Base-by-base conservation (phyloP, 1,140 invertebrate species). In the Bombus difficillimus region DNA sequence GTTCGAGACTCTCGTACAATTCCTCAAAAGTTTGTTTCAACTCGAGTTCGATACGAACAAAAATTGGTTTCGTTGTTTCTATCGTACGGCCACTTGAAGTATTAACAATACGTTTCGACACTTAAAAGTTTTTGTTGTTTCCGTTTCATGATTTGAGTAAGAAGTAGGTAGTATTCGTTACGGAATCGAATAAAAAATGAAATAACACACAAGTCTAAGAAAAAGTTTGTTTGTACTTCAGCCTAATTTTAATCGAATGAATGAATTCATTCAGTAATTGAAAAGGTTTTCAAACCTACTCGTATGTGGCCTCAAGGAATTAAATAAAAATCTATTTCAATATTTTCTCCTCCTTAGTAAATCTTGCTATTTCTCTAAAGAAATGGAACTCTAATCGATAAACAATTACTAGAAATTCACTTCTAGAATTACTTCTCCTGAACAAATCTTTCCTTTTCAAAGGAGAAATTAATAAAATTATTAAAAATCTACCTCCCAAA, bases 91-190 rank as follows among this genome's bases (percentile, higher is more conserved):
- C 57, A 43, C 57, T 76, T 25, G 8, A 62, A 77, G 62, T 59
- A 25, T 28, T 77, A 77, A 77, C 75, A 62, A 77, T 62, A 28
- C 28, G 59, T 9, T 32, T 41, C 75, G 37, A 64, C n/a, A 77
- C 41, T 62, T 77, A 9, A 62, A 62, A 77, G 34, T 77, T 62
- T 34, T 15, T 64, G 53, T 32, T 62, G 37, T 39, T 75, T 75
- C 3, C 8, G n/a, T 37, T 57, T n/a, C 6, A 59, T 39, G 13
- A 9, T 53, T 77, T 8, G 25, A 62, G 8, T 12, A 3, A 18
- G 1, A 10, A 39, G 59, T 15, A 59, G 12, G 8, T 15, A 25
- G 13, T 47, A 2, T 43, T 25, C 10, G 5, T 22, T 22, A 22
- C 4, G 37, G 22, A 25, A 22, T 77, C 22, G 37, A 6, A 77